A percentile compares a stretch with the other conserved stretches of the same genome.
These are phyloP conservation scores for Sphaeridia pumilis DNA, from an alignment of 2,888 invertebrate species.

Conservation along the genomic window DNA sequence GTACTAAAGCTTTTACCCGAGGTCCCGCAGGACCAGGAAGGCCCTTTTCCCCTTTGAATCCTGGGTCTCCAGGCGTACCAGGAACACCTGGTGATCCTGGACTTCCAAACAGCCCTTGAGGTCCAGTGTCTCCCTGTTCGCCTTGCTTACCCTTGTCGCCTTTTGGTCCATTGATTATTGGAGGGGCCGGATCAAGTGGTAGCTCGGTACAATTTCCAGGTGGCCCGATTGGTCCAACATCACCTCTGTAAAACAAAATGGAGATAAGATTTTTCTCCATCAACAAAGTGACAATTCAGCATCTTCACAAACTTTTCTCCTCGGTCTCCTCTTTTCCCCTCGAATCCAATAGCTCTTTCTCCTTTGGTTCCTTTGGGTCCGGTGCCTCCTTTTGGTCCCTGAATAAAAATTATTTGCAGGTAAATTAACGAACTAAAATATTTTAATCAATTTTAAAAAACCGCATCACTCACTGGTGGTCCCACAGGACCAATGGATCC, in stretches of 20 bases:
- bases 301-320: too few species aligned
- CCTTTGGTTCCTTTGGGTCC: slow-evolving; percentile 61
- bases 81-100: slow-evolving; percentile 47
- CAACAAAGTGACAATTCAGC: too few species aligned
- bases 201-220: slow-evolving; percentile 36
- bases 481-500: slow-evolving; percentile 82
- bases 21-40: slow-evolving; percentile 68
- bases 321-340: slow-evolving; percentile 54
- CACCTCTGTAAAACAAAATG: too few species aligned
- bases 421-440: too few species aligned
- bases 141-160: slow-evolving; percentile 43
- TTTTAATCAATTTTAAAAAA: too few species aligned
- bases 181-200: too few species aligned
- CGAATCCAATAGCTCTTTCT: slow-evolving; percentile 48
- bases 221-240: slow-evolving; percentile 45
- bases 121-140: slow-evolving; percentile 50
- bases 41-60: slow-evolving; percentile 78
- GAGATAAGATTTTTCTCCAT: too few species aligned
- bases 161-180: slow-evolving; percentile 36
- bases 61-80: slow-evolving; percentile 54
- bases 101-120: slow-evolving; percentile 57
- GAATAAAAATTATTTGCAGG: not conserved
- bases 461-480: slow-evolving; percentile 52
- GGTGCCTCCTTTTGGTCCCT: slow-evolving; percentile 57
- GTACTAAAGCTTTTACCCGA: slow-evolving; percentile 64